phyloP scores from a whole-genome alignment of 2,113 vertebrate species.

The Corythaixoides concolor region DNA sequence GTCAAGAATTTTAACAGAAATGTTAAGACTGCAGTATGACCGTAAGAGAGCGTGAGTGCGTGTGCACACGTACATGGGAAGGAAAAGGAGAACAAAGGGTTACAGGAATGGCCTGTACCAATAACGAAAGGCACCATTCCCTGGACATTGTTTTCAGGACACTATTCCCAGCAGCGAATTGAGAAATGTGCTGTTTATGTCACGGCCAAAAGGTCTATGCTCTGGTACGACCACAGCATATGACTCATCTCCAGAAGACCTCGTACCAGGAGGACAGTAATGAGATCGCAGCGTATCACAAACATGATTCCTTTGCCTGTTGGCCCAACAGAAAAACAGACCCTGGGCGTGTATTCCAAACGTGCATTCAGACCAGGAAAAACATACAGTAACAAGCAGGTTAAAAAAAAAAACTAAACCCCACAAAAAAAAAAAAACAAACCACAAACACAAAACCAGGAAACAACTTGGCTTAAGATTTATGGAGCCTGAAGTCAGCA shows the following conservation, averaged over 20 bases:
- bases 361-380: neutral
- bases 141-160: neutral
- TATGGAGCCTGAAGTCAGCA: neutral
- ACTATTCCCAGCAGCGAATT: conserved; percentile 39
- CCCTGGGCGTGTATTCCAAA: neutral
- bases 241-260: conserved; percentile 11
- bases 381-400: neutral
- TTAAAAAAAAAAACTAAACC: neutral
- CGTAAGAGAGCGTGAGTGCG: neutral
- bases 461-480: neutral
- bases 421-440: neutral
- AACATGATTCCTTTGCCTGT: neutral
- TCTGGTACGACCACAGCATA: neutral
- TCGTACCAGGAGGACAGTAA: neutral
- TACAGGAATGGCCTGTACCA: neutral
- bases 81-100: neutral
- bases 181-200: conserved; percentile 8
- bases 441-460: neutral
- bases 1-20: neutral
- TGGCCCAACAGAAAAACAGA: neutral
- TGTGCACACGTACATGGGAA: neutral
- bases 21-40: neutral
- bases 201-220: neutral
- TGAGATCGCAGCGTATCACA: neutral
- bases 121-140: neutral